Evolutionary conservation across 2,113 vertebrate species (phyloP).

Genomic region (Coturnix japonica): DNA sequence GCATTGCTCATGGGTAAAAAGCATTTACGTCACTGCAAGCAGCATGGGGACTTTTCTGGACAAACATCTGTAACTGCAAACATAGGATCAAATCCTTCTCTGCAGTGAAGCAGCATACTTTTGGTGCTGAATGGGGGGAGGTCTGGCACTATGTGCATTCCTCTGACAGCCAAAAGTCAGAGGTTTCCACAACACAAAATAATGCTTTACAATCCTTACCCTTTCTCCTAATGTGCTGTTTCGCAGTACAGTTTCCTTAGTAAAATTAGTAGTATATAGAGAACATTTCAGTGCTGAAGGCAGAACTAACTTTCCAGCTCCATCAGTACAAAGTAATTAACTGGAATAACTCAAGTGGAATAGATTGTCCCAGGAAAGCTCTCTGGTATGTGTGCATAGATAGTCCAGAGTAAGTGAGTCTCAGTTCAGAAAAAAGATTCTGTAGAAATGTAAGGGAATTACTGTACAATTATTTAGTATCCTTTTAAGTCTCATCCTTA

Average conservation of each 20-base stretch:
- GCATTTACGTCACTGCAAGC: not conserved
- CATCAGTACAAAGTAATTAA: conserved; percentile 51
- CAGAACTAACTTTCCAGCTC: conserved; percentile 32
- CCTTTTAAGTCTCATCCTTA: not conserved
- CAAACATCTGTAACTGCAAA: not conserved
- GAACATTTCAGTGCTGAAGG: not conserved
- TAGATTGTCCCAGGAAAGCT: conserved; percentile 37
- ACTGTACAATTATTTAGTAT: not conserved
- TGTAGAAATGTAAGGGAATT: conserved; percentile 18
- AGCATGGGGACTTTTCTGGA: not conserved
- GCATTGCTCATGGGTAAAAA: not conserved
- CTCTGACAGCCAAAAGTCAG: not conserved
- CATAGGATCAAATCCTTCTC: not conserved
- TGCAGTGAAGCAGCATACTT: not conserved
- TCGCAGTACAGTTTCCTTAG: not conserved
- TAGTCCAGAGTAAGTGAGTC: conserved; percentile 5
- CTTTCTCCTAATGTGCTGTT: not conserved
- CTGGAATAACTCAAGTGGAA: conserved; percentile 15
- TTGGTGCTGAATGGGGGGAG: not conserved
- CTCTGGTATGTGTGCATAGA: not conserved
- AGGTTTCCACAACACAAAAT: not conserved
- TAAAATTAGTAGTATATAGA: not conserved
- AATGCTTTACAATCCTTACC: not conserved
- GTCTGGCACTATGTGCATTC: not conserved
- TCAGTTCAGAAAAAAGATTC: not conserved